Base-by-base conservation (phyloP, 2,888 invertebrate genomes). In the Philonicus albiceps region DNA sequence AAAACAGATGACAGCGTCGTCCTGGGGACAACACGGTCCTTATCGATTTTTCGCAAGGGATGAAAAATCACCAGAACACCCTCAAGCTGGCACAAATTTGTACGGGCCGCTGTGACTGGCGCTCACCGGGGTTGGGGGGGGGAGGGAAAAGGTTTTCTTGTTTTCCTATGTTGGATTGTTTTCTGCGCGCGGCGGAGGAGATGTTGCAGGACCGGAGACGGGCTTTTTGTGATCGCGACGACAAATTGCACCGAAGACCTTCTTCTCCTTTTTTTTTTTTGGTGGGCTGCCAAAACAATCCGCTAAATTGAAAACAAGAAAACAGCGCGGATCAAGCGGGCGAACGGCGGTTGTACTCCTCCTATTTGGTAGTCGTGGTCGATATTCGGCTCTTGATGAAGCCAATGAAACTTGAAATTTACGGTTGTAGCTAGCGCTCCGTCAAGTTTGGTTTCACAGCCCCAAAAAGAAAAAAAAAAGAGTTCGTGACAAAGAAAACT, bases 221-320 rank as follows among this genome's bases (percentile, higher is more conserved):
- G 13, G 13, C 7, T 22, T 49, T 0, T 49, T 53, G 1, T 5
- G 49, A 30, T 19, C n/a, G 49, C 30, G 31, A 8, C 37, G 27
- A 11, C n/a, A n/a, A n/a, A n/a, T 76, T 74, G 43, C 43, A 74
- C n/a, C 30, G 43, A 34, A 73, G 31, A 55, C 34, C 80, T n/a
- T n/a, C n/a, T n/a, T 78, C 31, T 19, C 49, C 53, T 37, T 22
- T n/a, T 78, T 19, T 19, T 34, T 37, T 37, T 22, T 31, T 86
- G 73, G 74, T 75, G 13, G 6, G 80, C 37, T 85, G 87, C 87
- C 87, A 86, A 87, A 87, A 87, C 78, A 87, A 86, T 86, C 87
- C 37, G 81, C 74, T 73, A 87, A 87, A 87, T 80, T 87, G 87
- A 86, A 87, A 86, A 87, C 87, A 87, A 86, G 87, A 85, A 86